Evolutionary conservation across 2,113 vertebrate species (phyloP).

Genomic region (Prolemur simus): DNA sequence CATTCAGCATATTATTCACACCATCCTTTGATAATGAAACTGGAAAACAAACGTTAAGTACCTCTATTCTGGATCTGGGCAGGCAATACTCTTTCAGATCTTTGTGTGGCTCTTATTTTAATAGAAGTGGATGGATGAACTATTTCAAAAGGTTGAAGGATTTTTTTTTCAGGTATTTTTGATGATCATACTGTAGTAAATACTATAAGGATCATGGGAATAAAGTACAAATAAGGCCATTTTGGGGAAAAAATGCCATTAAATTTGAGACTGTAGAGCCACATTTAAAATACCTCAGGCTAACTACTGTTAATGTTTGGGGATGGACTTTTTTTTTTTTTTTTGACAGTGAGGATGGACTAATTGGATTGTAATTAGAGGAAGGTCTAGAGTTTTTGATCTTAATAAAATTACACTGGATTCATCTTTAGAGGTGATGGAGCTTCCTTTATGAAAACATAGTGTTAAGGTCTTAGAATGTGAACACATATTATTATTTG

Average conservation of each 20-base stretch:
- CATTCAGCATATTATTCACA: conserved; percentile 23
- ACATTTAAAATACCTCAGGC: conserved; percentile 77
- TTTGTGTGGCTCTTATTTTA: conserved; percentile 28
- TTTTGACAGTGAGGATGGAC: neutral
- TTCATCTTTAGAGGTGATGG: conserved; percentile 32
- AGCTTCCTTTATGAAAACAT: conserved; percentile 43
- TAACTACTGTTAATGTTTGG: conserved; percentile 73
- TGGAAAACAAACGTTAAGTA: conserved; percentile 48
- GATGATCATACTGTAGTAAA: neutral
- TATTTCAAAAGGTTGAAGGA: neutral
- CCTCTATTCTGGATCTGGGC: neutral
- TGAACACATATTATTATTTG: conserved; percentile 43
- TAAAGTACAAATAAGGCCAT: conserved; percentile 19
- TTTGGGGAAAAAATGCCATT: neutral
- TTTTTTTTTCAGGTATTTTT: neutral
- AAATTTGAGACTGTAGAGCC: conserved; percentile 55
- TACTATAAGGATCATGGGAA: neutral
- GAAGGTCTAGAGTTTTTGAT: conserved; percentile 40
- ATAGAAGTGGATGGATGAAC: neutral
- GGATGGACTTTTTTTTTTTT: neutral
- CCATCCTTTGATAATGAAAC: neutral
- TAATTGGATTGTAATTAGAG: conserved; percentile 35
- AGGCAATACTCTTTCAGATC: neutral
- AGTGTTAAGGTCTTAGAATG: conserved; percentile 26
- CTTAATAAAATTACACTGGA: conserved; percentile 41